Base-by-base conservation (phyloP, 2,797 vertebrate genomes). In the Cuculus canorus region DNA sequence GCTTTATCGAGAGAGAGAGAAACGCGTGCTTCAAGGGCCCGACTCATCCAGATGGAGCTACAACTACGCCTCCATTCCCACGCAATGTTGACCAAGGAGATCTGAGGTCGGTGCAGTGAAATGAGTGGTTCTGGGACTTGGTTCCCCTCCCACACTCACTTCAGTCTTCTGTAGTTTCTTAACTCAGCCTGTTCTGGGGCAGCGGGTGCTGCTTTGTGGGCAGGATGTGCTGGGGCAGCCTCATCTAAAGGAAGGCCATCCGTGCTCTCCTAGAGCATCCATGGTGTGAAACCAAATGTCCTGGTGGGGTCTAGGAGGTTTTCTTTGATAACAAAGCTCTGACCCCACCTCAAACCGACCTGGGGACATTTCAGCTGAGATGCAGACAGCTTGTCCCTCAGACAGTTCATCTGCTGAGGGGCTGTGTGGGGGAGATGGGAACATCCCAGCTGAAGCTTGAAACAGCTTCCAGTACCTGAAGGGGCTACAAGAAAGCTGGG, bases 11-110 rank as follows among this genome's bases (percentile, higher is more conserved):
- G 0, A 14, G 41, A 14, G 41, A 63, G 41, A 48, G 21, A 27
- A 33, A 35, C 2, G 2, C 5, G 1, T 2, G 2, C n/a, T 52
- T 53, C n/a, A 8, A 22, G 65, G 41, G 18, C 17, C 33, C 1
- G 1, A 9, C 33, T 24, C 21, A 0, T 39, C 57, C 19, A 32
- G 75, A 35, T 1, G 1, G 65, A 63, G 43, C 61, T 41, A 30
- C 48, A 24, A 1, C 56, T 9, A 14, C 7, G 0, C 39, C 69
- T 47, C 17, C 43, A 10, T 43, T 22, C 22, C 59, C 61, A 54
- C 12, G 24, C 1, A 4, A 12, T 0, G 7, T 10, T 53, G 86
- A 33, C 30, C 33, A 13, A 48, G 54, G 60, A 43, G 60, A 28
- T 19, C 37, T 45, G 53, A 59, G 85, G 68, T 52, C 3, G 1